Evolutionary conservation across 2,888 invertebrate genomes (phyloP).

Genomic region (Luperina nickerlii): DNA sequence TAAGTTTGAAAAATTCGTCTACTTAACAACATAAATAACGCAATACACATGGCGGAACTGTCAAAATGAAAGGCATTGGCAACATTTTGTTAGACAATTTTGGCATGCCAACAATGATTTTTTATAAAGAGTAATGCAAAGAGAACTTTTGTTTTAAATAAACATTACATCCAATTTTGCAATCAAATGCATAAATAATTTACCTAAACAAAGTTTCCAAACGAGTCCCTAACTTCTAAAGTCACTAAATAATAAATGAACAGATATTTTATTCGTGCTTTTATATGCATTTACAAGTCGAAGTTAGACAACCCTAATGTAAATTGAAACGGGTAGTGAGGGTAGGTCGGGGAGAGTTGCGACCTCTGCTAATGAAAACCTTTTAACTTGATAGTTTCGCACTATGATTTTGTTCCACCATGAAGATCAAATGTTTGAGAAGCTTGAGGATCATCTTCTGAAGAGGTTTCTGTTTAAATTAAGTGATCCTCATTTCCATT

Average conservation of each 20-base stretch:
- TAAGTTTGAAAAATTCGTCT: background rate
- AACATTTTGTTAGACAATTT: background rate
- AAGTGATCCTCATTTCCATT: background rate
- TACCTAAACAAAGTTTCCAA: conserved; percentile 6
- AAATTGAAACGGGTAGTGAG: conserved; percentile 41
- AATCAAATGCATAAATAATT: conserved; percentile 4
- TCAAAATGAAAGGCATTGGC: background rate
- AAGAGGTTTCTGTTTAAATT: background rate
- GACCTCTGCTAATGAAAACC: conserved; percentile 43
- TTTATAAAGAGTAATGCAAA: background rate
- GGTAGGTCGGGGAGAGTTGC: conserved; percentile 4
- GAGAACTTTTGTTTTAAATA: background rate
- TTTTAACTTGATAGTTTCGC: conserved; percentile 52
- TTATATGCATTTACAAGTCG: conserved; percentile 29
- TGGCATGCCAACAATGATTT: background rate
- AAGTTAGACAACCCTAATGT: conserved; percentile 55
- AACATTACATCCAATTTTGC: background rate
- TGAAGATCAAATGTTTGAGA: conserved; percentile 1
- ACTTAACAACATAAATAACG: background rate
- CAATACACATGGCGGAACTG: background rate
- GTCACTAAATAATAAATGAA: conserved; percentile 28
- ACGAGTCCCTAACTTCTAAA: conserved; percentile 30
- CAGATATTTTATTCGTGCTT: conserved; percentile 35
- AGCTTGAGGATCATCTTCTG: background rate
- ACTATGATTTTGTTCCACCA: background rate